A percentile compares a stretch with the other conserved stretches of the same genome.
Evolutionary conservation across 2,888 invertebrate species (phyloP).

Genomic region (Pristionchus fissidentatus): DNA sequence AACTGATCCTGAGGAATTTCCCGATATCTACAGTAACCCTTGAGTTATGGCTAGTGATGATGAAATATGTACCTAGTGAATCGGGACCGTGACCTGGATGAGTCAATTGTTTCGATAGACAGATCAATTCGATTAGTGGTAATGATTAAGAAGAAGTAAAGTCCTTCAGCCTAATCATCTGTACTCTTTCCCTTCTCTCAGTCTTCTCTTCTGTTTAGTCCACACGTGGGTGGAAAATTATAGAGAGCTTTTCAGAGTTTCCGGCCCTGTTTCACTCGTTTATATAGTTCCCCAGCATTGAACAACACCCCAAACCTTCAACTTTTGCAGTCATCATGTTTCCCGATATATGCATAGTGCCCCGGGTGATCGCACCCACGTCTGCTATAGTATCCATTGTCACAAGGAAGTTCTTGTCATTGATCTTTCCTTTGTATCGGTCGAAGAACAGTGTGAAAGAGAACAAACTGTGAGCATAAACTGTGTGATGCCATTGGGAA

Average conservation of each 20-base stretch:
- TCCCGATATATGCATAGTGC: neutral
- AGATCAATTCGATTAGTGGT: neutral
- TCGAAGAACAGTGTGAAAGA: slow-evolving; percentile 11
- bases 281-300: too few relatives aligned
- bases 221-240: too few relatives aligned
- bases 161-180: too few relatives aligned
- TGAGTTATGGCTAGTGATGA: slow-evolving; percentile 7
- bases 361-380: neutral
- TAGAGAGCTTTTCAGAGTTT: too few relatives aligned
- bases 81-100: slow-evolving; percentile 7
- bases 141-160: too few relatives aligned
- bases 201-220: too few relatives aligned
- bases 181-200: too few relatives aligned
- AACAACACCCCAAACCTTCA: neutral
- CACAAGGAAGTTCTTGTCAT: slow-evolving; percentile 19
- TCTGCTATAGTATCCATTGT: neutral
- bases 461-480: slow-evolving; percentile 39
- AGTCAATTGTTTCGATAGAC: slow-evolving; percentile 1
- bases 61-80: neutral
- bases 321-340: neutral
- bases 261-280: too few relatives aligned
- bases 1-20: neutral
- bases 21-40: neutral
- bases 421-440: neutral
- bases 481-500: slow-evolving; percentile 22